phyloP scores from a whole-genome alignment of 2,113 vertebrate species.

The Octodon degus region DNA sequence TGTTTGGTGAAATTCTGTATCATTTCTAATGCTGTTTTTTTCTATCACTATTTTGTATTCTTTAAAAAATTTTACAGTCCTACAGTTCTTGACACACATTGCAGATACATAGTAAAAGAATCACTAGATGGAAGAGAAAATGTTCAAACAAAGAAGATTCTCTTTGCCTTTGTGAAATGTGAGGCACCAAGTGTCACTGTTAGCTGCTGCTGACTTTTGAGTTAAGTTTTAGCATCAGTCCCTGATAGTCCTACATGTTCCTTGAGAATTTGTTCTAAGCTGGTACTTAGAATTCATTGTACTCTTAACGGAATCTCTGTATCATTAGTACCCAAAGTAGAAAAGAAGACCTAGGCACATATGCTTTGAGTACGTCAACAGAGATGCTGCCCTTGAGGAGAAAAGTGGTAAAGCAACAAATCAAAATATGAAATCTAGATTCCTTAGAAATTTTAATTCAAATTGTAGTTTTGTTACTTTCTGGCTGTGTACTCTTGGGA shows the following conservation, averaged over 20 bases:
- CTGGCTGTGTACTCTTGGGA: neutral
- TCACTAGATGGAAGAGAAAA: slow-evolving; percentile 18
- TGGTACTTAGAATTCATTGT: neutral
- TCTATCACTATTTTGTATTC: no score
- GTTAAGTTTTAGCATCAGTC: neutral
- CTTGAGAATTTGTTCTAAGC: slow-evolving; percentile 4
- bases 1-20: no score
- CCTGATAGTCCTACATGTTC: slow-evolving; percentile 1
- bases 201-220: neutral
- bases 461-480: slow-evolving; percentile 37
- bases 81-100: neutral
- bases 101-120: neutral
- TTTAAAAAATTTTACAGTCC: neutral
- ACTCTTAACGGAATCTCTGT: neutral
- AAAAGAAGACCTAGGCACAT: slow-evolving; percentile 29
- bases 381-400: neutral
- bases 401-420: neutral
- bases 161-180: slow-evolving; percentile 41
- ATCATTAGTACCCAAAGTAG: neutral
- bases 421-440: slow-evolving; percentile 21
- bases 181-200: neutral
- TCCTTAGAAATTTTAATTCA: slow-evolving; percentile 23
- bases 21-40: no score
- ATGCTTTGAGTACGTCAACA: slow-evolving; percentile 41
- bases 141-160: neutral